These are phyloP conservation scores for Ptychodera flava DNA, from an alignment of 35 echinoderm and acorn worm genomes.

Conservation along the genomic window DNA sequence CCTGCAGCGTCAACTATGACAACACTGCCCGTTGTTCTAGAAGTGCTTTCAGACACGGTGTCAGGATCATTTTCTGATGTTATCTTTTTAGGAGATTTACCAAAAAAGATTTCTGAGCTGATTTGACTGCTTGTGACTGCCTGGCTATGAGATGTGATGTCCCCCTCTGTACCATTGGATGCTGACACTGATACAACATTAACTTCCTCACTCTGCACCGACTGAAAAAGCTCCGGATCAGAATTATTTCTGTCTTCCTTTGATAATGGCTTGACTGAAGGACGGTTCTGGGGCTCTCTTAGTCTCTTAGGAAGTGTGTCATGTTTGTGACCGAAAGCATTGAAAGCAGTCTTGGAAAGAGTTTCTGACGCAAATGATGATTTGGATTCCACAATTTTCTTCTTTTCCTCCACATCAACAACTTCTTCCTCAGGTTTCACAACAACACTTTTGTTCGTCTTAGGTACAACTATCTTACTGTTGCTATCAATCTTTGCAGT, in stretches of 20 bases:
- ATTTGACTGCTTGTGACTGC: slow-evolving; percentile 15
- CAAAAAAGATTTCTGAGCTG: slow-evolving; percentile 19
- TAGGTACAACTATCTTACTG: neutral
- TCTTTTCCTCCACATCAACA: neutral
- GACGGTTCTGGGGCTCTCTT: neutral
- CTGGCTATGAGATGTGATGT: neutral
- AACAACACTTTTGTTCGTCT: neutral
- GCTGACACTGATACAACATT: neutral
- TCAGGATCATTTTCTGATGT: neutral
- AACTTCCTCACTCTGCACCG: slow-evolving; percentile 11
- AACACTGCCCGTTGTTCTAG: neutral
- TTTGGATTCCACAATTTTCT: slow-evolving; percentile 5
- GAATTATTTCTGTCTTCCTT: slow-evolving; percentile 11
- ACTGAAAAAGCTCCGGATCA: slow-evolving; percentile 11
- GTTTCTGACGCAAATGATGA: neutral
- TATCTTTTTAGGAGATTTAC: neutral
- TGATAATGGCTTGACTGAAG: neutral
- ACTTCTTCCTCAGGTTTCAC: neutral
- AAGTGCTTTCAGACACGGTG: neutral
- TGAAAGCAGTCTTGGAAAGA: slow-evolving; percentile 10
- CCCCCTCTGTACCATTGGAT: neutral
- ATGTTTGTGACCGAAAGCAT: slow-evolving; percentile 13
- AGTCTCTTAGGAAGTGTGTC: slow-evolving; percentile 7
- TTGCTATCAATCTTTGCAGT: too few relatives aligned
- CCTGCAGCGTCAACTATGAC: neutral